These are phyloP conservation scores for Morinoia aosen DNA, from an alignment of 2,888 invertebrate species.

Conservation along the genomic window DNA sequence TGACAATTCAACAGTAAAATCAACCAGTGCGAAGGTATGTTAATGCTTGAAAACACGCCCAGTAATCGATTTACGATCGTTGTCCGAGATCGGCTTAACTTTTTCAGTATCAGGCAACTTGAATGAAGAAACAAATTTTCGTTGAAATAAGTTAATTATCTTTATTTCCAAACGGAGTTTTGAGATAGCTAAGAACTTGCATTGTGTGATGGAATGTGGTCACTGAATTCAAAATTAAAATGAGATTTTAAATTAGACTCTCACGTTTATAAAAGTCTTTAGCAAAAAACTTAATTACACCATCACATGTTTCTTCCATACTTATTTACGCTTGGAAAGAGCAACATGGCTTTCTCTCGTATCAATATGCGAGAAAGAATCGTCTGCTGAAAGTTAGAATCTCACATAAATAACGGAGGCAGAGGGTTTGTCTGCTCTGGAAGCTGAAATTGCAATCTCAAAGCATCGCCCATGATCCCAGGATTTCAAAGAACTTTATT, in stretches of 20 bases:
- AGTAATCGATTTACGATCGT: too few relatives aligned
- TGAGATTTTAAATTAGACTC: background rate
- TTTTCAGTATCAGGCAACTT: too few relatives aligned
- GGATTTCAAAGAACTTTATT: background rate
- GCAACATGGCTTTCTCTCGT: background rate
- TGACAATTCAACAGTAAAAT: too few relatives aligned
- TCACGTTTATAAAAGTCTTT: background rate
- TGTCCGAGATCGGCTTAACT: too few relatives aligned
- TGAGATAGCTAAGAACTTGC: background rate
- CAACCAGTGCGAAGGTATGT: too few relatives aligned
- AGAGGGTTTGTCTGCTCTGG: background rate
- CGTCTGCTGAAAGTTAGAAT: background rate
- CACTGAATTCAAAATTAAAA: background rate
- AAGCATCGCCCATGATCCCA: background rate
- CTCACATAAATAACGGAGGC: background rate
- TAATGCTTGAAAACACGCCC: too few relatives aligned
- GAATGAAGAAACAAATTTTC: too few relatives aligned
- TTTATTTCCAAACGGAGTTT: background rate
- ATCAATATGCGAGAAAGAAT: background rate
- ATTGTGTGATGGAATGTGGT: background rate
- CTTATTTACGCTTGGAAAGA: background rate
- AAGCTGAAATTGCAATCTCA: background rate
- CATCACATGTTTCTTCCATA: background rate
- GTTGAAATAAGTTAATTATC: background rate
- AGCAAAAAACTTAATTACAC: background rate